Base-by-base conservation (phyloP, 2,888 invertebrate species). In the Rhagonycha lutea region DNA sequence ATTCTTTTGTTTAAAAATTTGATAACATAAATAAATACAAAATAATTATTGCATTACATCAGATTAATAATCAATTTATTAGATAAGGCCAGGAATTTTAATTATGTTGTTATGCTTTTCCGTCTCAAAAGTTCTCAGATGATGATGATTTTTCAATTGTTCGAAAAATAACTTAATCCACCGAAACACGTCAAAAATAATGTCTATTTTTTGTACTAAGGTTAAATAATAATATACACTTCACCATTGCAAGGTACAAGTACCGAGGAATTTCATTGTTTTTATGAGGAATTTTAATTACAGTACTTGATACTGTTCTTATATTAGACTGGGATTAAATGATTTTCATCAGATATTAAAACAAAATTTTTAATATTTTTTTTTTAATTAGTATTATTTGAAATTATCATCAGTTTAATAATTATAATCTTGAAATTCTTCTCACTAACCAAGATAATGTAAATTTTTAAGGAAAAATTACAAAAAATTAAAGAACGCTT, bases 131-230 rank as follows among this genome's bases (percentile, higher is more conserved):
- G 47, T n/a, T n/a, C 7, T 28, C n/a, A 47, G 47, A 47, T 47
- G 47, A 47, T 47, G 47, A 47, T 47, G n/a, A 47, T 47, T 47
- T 47, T 47, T 47, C n/a, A 8, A 47, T 47, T 47, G 47, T 47
- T 47, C 2, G 47, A 5, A 47, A 47, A 47, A 47, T 47, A 47
- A 47, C 47, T 47, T 47, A 47, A 47, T 47, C 47, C 47, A 47
- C n/a, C 7, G n/a, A 47, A 47, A 47, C 47, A 28, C 47, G 47
- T 47, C 8, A 28, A 28, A 8, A 28, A 28, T 28, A 47, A 47
- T 70, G 70, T 62, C 12, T 70, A n/a, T 69, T 70, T 60, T 24
- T 62, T 28, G 69, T 62, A 29, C 70, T 62, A 29, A 70, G 70
- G 70, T 70, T 70, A 70, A 70, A 29, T 26, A 61, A 29, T 26